Evolutionary conservation across 2,888 invertebrate species (phyloP).

Genomic region (Sisyra terminalis): DNA sequence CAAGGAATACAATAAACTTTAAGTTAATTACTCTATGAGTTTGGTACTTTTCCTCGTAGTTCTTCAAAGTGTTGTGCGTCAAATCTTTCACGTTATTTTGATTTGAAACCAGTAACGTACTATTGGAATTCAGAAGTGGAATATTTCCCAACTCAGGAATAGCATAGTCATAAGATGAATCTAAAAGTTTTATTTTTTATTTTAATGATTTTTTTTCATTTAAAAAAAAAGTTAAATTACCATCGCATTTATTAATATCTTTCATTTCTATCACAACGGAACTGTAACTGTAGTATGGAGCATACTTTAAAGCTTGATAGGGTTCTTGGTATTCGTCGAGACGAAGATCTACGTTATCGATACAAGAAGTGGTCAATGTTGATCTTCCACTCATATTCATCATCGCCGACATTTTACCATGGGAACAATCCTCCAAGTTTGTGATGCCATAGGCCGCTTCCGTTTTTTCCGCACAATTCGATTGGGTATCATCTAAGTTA

Average conservation of each 20-base stretch:
- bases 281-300: conserved; percentile 61
- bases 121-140: conserved; percentile 33
- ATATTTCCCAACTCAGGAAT: conserved; percentile 58
- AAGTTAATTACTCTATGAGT: not conserved
- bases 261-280: conserved; percentile 62
- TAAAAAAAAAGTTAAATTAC: conserved; percentile 12
- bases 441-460: conserved; percentile 37
- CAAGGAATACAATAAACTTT: too few relatives aligned
- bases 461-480: conserved; percentile 25
- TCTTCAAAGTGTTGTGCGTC: too few relatives aligned
- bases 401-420: conserved; percentile 14
- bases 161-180: conserved; percentile 62
- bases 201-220: not conserved
- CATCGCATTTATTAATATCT: conserved; percentile 36
- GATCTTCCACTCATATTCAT: conserved; percentile 28
- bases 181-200: conserved; percentile 22
- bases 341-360: conserved; percentile 41
- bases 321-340: conserved; percentile 66
- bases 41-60: too few relatives aligned
- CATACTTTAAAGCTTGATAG: conserved; percentile 57
- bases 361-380: conserved; percentile 34
- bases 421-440: conserved; percentile 38
- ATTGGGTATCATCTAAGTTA: conserved; percentile 27
- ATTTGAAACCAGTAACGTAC: conserved; percentile 3
- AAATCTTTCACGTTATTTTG: too few relatives aligned